Conservation (phyloP, 2,797 vertebrate species). For the Enteromius thamalakanensis region DNA sequence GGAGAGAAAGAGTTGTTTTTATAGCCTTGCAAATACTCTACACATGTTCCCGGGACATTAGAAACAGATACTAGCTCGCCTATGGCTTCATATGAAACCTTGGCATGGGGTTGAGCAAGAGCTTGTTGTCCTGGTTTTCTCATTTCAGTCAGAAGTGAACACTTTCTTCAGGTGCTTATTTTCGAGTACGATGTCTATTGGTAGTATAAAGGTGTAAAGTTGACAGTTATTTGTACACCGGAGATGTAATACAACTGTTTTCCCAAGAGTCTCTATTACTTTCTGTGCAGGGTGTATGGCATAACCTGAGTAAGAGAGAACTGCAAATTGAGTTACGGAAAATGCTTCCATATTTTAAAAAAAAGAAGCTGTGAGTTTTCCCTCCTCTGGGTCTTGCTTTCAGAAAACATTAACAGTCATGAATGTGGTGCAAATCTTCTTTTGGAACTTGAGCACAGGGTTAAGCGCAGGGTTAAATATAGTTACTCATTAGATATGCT, state of each 20-base stretch:
- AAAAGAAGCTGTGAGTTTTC: background rate
- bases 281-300: background rate
- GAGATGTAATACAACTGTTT: background rate
- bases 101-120: conserved; percentile 31
- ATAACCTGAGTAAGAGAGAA: background rate
- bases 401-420: conserved; percentile 29
- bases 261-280: conserved; percentile 17
- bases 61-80: conserved; percentile 41
- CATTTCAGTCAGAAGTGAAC: conserved; percentile 22
- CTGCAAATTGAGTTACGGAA: background rate
- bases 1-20: conserved; percentile 35
- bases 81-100: conserved; percentile 22
- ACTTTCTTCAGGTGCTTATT: conserved; percentile 7
- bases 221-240: conserved; percentile 11
- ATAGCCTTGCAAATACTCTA: conserved; percentile 46
- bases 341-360: conserved; percentile 23
- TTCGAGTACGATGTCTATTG: background rate
- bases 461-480: conserved; percentile 34
- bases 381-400: background rate
- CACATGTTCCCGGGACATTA: conserved; percentile 48
- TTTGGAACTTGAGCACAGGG: conserved; percentile 22
- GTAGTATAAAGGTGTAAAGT: conserved; percentile 26
- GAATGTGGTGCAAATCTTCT: conserved; percentile 30
- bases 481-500: conserved; percentile 38
- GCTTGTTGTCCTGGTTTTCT: conserved; percentile 28